Conservation (phyloP, 2,888 invertebrate genomes). For the Eupithecia vulgata region DNA sequence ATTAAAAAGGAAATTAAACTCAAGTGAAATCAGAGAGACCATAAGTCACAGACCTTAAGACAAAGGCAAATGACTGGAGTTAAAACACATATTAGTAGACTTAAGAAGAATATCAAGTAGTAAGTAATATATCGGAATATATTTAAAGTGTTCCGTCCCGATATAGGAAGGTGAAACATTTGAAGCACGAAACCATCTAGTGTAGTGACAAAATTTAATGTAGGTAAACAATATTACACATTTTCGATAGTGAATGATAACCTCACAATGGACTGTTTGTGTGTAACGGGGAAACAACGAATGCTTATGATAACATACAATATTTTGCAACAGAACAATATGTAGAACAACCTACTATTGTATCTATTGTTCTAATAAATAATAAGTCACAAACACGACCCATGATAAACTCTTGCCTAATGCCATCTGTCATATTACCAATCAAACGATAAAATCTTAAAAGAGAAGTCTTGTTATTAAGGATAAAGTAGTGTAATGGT, state of each 20-base stretch:
- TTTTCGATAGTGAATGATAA: constrained; percentile 55
- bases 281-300: constrained; percentile 56
- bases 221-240: constrained; percentile 51
- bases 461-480: neutral
- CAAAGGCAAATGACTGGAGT: too few species aligned
- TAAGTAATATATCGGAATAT: neutral
- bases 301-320: constrained; percentile 49
- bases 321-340: constrained; percentile 27
- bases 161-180: neutral
- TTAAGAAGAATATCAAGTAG: too few species aligned
- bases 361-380: constrained; percentile 8
- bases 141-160: neutral
- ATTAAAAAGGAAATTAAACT: too few species aligned
- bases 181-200: neutral
- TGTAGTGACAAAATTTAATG: constrained; percentile 1
- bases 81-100: too few species aligned
- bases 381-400: neutral
- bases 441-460: neutral
- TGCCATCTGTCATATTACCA: neutral
- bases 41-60: neutral
- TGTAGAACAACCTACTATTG: neutral
- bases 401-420: constrained; percentile 4
- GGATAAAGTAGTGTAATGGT: neutral
- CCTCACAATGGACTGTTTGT: constrained; percentile 50
- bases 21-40: too few species aligned